These are phyloP conservation scores for Miltochrista miniata DNA, from an alignment of 2,888 invertebrate species.

Conservation along the genomic window DNA sequence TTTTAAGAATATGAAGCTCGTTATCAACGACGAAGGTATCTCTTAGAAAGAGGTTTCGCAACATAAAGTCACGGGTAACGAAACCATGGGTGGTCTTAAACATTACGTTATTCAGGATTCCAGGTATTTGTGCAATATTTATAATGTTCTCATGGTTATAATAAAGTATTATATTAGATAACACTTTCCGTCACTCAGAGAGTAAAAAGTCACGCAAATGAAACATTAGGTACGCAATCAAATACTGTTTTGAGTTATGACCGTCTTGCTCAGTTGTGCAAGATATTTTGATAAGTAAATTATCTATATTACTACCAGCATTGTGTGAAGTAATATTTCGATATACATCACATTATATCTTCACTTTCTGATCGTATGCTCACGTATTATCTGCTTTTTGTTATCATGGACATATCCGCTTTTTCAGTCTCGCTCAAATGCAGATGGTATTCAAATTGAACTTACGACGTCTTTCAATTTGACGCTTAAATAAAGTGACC, in stretches of 20 bases:
- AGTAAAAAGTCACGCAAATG: constrained; percentile 31
- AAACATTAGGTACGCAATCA: constrained; percentile 28
- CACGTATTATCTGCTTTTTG: too few species aligned
- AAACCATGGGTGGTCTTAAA: constrained; percentile 5
- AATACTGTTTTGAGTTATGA: constrained; percentile 10
- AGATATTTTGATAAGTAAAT: constrained; percentile 10
- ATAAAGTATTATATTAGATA: constrained; percentile 8
- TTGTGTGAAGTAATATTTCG: neutral
- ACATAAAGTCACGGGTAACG: neutral
- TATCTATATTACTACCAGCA: constrained; percentile 2
- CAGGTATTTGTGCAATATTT: neutral
- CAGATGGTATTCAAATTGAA: too few species aligned
- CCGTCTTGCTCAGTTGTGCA: constrained; percentile 27
- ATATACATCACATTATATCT: neutral
- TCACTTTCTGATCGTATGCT: neutral
- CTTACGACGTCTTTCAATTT: too few species aligned
- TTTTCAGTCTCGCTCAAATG: too few species aligned
- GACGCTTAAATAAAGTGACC: too few species aligned
- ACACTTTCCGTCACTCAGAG: constrained; percentile 14
- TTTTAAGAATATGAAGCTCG: neutral
- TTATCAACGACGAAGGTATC: neutral
- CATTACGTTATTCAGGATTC: neutral
- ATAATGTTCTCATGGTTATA: constrained; percentile 8
- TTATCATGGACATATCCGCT: too few species aligned
- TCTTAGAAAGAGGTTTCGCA: neutral